Evolutionary conservation across 2,113 vertebrate species (phyloP), one percentile per base, ranked within the genome.

Genomic region (Brachyistius frenatus): DNA sequence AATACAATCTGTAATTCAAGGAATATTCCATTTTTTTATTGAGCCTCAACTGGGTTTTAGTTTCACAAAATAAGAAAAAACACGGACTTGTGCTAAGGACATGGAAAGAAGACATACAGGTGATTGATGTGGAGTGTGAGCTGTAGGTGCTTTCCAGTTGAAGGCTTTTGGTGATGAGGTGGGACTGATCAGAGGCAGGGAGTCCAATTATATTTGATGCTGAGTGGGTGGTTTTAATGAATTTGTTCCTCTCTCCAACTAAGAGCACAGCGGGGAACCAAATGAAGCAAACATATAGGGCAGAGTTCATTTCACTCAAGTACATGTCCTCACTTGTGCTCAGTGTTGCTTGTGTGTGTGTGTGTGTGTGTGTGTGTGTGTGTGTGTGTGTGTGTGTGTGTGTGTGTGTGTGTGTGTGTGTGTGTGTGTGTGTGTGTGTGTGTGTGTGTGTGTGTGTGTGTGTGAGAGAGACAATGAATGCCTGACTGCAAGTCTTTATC

Each of bases 181-280:
- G 39, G 44, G 65, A 50, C 13, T 23, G 31, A 61, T 54, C 10
- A 47, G 55, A 80, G 44, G 66, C 66, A 30, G 31, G 41, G 60
- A 66, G 46, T 33, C 55, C 66, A 84, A 75, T 76, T 84, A 71
- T 79, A 75, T 70, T 66, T 74, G 57, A 74, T 65, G 65, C 44
- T 53, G n/a, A 73, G 63, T 68, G 36, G 57, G 31, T 54, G 58
- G 16, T 54, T 80, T 66, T 61, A 79, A 79, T 70, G 54, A 75
- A 76, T 58, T 66, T 14, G 32, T 32, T 66, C 63, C 31, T 49
- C 54, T 57, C 36, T 67, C 77, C 62, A 53, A 63, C 83, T 57
- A 67, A 54, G 77, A 73, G 44, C 52, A 35, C 63, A 72, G 58
- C 4, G 5, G 41, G 46, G 56, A 57, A 69, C 37, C 53, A 76